phyloP scores from a whole-genome alignment of 2,113 vertebrate species.

The Strix uralensis region DNA sequence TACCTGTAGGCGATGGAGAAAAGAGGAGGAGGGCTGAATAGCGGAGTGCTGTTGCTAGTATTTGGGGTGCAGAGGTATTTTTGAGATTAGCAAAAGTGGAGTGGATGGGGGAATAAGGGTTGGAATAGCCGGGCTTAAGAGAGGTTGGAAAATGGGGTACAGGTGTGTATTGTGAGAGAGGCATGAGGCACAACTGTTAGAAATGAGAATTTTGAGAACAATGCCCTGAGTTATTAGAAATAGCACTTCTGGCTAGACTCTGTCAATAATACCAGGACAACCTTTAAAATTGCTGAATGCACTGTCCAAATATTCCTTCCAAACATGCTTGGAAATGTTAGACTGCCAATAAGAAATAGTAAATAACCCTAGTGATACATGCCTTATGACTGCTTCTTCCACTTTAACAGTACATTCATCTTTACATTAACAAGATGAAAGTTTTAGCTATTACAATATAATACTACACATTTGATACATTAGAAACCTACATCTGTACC shows the following conservation, averaged over 20 bases:
- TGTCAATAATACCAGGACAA: background rate
- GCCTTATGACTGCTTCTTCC: background rate
- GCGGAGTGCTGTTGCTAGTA: accelerated
- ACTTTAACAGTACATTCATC: background rate
- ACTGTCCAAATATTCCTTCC: background rate
- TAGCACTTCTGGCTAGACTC: background rate
- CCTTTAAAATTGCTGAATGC: background rate
- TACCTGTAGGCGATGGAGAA: background rate
- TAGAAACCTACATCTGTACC: background rate
- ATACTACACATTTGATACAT: background rate
- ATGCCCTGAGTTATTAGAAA: background rate
- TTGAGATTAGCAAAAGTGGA: background rate
- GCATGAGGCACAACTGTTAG: background rate
- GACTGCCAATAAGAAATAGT: background rate
- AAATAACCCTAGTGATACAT: background rate
- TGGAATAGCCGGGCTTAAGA: background rate
- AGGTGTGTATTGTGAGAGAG: background rate
- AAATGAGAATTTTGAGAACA: background rate
- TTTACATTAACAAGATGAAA: background rate
- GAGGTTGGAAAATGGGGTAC: background rate
- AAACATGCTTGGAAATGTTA: background rate
- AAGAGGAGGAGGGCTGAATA: background rate
- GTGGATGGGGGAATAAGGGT: background rate
- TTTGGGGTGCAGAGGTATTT: background rate
- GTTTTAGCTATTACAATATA: background rate